Evolutionary conservation across 2,888 invertebrate genomes (phyloP).

Genomic region (Eilema caniola): DNA sequence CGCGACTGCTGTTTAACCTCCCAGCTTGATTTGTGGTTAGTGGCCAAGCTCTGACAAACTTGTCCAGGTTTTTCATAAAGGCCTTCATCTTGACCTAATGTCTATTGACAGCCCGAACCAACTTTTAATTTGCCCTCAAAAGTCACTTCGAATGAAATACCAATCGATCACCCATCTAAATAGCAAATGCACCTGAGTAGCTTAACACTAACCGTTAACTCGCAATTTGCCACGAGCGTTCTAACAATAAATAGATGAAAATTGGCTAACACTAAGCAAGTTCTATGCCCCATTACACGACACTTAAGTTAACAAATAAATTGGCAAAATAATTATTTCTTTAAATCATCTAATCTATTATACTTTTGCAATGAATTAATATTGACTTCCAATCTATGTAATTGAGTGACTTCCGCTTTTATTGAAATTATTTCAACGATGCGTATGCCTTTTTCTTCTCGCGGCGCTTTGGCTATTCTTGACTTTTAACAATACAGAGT

Average conservation of each 20-base stretch:
- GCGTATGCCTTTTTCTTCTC: slow-evolving; percentile 6
- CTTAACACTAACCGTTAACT: too few relatives aligned
- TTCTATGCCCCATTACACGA: background rate
- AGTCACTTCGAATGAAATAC: too few relatives aligned
- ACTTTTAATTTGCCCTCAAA: too few relatives aligned
- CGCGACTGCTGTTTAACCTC: too few relatives aligned
- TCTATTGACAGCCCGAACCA: too few relatives aligned
- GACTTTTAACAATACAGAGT: slow-evolving; percentile 21
- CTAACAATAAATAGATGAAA: background rate
- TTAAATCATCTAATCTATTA: background rate
- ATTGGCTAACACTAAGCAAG: background rate
- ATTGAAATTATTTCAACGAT: slow-evolving; percentile 13
- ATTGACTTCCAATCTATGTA: slow-evolving; percentile 8
- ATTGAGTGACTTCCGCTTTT: slow-evolving; percentile 18
- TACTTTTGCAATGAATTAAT: slow-evolving; percentile 1
- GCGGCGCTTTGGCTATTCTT: background rate
- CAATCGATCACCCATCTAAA: too few relatives aligned
- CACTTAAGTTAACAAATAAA: background rate
- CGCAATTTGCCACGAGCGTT: too few relatives aligned
- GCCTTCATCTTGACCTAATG: too few relatives aligned
- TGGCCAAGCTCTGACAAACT: too few relatives aligned
- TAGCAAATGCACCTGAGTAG: too few relatives aligned
- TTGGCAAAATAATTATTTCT: background rate
- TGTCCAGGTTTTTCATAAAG: too few relatives aligned
- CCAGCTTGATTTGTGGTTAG: too few relatives aligned